These are phyloP conservation scores for Tautogolabrus adspersus DNA, from an alignment of 2,113 vertebrate species.

Conservation along the genomic window DNA sequence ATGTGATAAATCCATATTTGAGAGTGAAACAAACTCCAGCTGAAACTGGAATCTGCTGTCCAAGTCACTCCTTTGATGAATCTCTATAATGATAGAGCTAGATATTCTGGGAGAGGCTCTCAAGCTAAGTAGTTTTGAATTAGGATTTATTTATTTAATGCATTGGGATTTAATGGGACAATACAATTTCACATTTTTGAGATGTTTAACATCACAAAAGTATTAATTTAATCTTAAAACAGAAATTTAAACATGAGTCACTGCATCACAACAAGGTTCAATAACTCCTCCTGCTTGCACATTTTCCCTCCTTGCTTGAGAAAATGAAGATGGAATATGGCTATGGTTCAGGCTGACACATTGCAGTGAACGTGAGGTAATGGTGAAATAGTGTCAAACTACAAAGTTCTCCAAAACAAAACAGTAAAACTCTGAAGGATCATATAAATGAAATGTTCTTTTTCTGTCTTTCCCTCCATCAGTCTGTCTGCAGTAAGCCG, in stretches of 20 bases:
- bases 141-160: too few relatives aligned
- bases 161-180: too few relatives aligned
- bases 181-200: too few relatives aligned
- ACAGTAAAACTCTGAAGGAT: constrained; percentile 63
- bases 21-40: background rate
- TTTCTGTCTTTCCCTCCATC: constrained; percentile 52
- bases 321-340: constrained; percentile 21
- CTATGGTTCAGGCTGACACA: constrained; percentile 24
- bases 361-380: constrained; percentile 64
- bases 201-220: too few relatives aligned
- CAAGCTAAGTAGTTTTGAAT: background rate
- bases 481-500: constrained; percentile 38
- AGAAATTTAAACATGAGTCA: too few relatives aligned
- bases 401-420: constrained; percentile 71
- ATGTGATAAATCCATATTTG: background rate
- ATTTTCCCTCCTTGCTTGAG: background rate
- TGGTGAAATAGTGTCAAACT: constrained; percentile 47
- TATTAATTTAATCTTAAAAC: too few relatives aligned
- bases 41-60: constrained; percentile 9
- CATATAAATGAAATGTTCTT: constrained; percentile 65
- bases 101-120: background rate
- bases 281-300: background rate
- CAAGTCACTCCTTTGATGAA: constrained; percentile 9
- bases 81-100: constrained; percentile 17
- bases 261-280: background rate